These are phyloP conservation scores for Erebia epiphron DNA, from an alignment of 2,888 invertebrate species.

Conservation along the genomic window DNA sequence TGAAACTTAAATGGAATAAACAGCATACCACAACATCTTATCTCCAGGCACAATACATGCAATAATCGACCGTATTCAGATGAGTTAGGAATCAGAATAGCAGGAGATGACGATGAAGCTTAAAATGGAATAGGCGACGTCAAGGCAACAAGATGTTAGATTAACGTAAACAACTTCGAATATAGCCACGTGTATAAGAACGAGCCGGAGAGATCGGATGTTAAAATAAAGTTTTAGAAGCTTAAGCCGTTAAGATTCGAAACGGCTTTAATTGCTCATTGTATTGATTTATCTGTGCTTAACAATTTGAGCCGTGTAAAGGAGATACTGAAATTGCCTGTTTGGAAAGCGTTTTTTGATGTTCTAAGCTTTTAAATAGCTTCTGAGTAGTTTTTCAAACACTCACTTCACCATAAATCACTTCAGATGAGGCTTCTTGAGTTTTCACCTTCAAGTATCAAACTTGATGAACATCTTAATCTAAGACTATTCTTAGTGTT, in stretches of 20 bases:
- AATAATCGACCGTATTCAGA: background rate
- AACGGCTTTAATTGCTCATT: conserved; percentile 29
- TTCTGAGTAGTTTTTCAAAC: background rate
- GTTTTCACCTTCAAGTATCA: no score
- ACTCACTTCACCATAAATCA: no score
- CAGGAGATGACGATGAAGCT: background rate
- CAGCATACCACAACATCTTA: conserved; percentile 19
- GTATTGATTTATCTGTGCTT: conserved; percentile 32
- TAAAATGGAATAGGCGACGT: conserved; percentile 18
- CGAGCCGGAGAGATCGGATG: conserved; percentile 18
- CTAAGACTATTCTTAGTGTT: no score
- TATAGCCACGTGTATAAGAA: conserved; percentile 48
- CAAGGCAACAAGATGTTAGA: conserved; percentile 52
- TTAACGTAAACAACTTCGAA: conserved; percentile 55
- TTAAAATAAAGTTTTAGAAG: conserved; percentile 38
- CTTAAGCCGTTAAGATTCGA: conserved; percentile 8
- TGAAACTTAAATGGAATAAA: conserved; percentile 4
- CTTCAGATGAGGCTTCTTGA: no score
- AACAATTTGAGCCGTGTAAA: conserved; percentile 16
- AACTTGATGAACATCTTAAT: no score
- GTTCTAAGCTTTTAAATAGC: background rate
- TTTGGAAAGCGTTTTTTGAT: background rate
- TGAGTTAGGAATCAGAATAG: conserved; percentile 6
- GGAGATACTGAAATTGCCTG: background rate
- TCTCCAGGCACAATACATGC: background rate